Percentiles rank a stretch among this genome's conserved stretches.
phyloP scores from a whole-genome alignment of 2,888 invertebrate species.

The Imbricaverruca yamaguchii region DNA sequence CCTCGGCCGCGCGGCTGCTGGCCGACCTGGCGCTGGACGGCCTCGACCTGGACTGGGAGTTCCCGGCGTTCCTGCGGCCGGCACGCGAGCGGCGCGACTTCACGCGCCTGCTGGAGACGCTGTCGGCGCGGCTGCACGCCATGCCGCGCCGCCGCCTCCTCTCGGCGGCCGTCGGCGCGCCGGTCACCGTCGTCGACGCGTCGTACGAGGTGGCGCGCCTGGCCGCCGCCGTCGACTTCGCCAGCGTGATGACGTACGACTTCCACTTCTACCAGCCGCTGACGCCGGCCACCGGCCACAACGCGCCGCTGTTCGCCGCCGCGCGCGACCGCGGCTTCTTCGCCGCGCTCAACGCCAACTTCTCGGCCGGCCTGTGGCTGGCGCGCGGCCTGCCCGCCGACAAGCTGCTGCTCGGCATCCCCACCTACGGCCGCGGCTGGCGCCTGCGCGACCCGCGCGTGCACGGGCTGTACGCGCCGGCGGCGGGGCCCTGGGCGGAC shows the following conservation, averaged over 20 bases:
- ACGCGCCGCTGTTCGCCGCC: constrained; percentile 38
- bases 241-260: constrained; percentile 42
- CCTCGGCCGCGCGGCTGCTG: not conserved
- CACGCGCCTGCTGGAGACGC: constrained; percentile 3
- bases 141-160: constrained; percentile 28
- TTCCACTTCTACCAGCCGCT: constrained; percentile 37
- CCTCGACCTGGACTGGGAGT: constrained; percentile 35
- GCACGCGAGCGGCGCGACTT: not conserved
- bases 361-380: constrained; percentile 37
- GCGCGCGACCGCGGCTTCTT: constrained; percentile 32
- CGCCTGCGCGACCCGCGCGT: not conserved
- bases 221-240: constrained; percentile 38
- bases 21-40: not conserved
- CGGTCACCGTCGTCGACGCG: constrained; percentile 36
- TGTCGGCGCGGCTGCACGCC: not conserved
- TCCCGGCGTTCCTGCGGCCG: constrained; percentile 33
- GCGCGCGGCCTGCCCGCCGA: constrained; percentile 37
- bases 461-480: not conserved
- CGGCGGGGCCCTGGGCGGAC: constrained; percentile 29
- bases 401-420: constrained; percentile 41
- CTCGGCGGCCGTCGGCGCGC: constrained; percentile 37
- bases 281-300: constrained; percentile 39
- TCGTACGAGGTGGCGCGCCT: constrained; percentile 39
- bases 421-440: constrained; percentile 38
- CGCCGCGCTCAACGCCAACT: constrained; percentile 35